phyloP scores from a whole-genome alignment of 2,797 vertebrate species.

The Melanotaenia trifasciata region DNA sequence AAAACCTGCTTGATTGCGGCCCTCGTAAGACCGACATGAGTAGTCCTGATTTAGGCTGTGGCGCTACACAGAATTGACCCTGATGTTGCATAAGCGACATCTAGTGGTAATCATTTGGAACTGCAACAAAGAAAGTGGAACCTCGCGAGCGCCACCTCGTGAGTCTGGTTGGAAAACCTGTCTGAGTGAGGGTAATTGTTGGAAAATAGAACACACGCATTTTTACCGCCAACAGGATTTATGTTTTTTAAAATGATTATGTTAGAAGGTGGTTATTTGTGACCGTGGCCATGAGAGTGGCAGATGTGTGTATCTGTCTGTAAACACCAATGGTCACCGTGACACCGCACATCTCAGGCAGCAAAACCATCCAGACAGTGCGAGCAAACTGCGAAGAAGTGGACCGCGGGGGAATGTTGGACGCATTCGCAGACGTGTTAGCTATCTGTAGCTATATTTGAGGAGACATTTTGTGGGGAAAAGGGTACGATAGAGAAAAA shows the following conservation, averaged over 20 bases:
- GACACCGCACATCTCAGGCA: conserved; percentile 14
- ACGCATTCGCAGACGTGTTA: conserved; percentile 15
- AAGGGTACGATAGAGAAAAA: not conserved
- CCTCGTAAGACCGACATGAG: too few relatives aligned
- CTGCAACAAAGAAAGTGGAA: conserved; percentile 24
- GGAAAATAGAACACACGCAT: not conserved
- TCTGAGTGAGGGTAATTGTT: conserved; percentile 49
- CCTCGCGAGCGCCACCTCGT: conserved; percentile 71
- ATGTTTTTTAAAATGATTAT: not conserved
- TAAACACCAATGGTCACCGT: not conserved
- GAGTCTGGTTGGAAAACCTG: conserved; percentile 73
- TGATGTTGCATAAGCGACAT: conserved; percentile 13
- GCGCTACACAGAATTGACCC: not conserved
- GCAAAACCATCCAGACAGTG: conserved; percentile 16
- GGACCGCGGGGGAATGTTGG: conserved; percentile 4
- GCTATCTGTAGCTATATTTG: not conserved
- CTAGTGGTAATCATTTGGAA: conserved; percentile 1
- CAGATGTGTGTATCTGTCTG: not conserved
- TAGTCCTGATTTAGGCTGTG: not conserved
- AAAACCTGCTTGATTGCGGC: too few relatives aligned
- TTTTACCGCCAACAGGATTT: not conserved
- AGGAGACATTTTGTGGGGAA: conserved; percentile 18
- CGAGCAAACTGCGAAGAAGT: not conserved
- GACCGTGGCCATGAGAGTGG: not conserved
- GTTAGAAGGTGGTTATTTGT: not conserved